phyloP scores from a whole-genome alignment of 2,113 vertebrate genomes.

The Crotalus horridus region DNA sequence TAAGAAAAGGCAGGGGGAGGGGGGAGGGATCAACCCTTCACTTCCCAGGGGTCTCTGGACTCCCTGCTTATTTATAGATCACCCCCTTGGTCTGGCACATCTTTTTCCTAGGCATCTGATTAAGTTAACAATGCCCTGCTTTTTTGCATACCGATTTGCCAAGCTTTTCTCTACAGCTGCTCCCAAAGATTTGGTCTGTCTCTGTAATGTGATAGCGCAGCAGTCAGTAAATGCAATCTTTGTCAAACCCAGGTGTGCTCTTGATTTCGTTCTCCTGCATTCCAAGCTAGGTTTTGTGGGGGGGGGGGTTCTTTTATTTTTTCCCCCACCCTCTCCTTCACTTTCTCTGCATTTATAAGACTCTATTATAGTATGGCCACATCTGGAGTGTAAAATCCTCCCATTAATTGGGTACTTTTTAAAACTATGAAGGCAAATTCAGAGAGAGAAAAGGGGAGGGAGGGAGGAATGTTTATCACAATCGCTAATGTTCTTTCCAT shows the following conservation, averaged over 20 bases:
- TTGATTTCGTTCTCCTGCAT: slow-evolving; percentile 92
- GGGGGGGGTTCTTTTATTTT: no score
- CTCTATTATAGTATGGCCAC: slow-evolving; percentile 99
- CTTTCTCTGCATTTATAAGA: slow-evolving; percentile 87
- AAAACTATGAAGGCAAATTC: slow-evolving; percentile 77
- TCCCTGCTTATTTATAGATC: slow-evolving; percentile 74
- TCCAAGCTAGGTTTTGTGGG: slow-evolving; percentile 78
- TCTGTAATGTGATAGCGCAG: slow-evolving; percentile 95
- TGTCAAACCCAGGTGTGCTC: slow-evolving; percentile 98
- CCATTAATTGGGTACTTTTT: slow-evolving; percentile 83
- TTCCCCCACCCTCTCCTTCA: slow-evolving; percentile 61
- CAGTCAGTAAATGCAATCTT: slow-evolving; percentile 99
- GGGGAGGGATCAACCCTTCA: slow-evolving; percentile 60
- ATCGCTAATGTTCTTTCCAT: slow-evolving; percentile 47
- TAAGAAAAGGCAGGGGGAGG: slow-evolving; percentile 34
- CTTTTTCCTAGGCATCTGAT: slow-evolving; percentile 98
- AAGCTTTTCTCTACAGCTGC: slow-evolving; percentile 89
- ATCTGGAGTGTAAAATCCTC: slow-evolving; percentile 93
- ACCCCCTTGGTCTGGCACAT: slow-evolving; percentile 84
- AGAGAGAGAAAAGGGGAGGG: slow-evolving; percentile 67
- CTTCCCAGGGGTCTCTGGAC: slow-evolving; percentile 70
- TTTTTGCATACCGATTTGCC: slow-evolving; percentile 99
- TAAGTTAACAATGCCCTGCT: slow-evolving; percentile 99
- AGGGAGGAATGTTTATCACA: slow-evolving; percentile 52
- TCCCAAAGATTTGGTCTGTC: slow-evolving; percentile 88